A percentile compares a stretch with the other conserved stretches of the same genome.
phyloP scores from a whole-genome alignment of 2,888 invertebrate genomes.

The Labia minor region DNA sequence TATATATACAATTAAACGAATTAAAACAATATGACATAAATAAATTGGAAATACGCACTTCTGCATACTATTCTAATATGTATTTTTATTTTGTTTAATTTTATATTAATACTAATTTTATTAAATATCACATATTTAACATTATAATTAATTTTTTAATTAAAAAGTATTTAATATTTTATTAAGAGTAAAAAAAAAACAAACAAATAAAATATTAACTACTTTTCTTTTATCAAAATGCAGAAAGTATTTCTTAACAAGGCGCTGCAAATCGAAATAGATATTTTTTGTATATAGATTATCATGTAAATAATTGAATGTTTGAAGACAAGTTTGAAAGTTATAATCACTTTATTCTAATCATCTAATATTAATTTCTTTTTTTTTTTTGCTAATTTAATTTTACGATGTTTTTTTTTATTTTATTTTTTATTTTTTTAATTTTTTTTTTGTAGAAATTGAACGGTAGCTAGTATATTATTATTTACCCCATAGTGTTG shows the following conservation, averaged over 20 bases:
- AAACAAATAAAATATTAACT: background rate
- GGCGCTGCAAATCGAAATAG: constrained; percentile 1
- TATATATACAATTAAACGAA: background rate
- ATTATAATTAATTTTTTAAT: too few species aligned
- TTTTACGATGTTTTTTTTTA: background rate
- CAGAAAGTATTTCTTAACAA: background rate
- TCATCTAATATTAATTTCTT: background rate
- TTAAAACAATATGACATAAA: background rate
- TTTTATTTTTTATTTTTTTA: background rate
- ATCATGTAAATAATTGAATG: background rate
- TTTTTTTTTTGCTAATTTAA: constrained; percentile 2
- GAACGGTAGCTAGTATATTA: background rate
- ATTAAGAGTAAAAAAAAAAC: background rate
- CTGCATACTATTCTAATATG: background rate
- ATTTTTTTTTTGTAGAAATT: background rate
- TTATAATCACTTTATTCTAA: background rate
- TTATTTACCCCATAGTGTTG: background rate
- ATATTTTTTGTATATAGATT: constrained; percentile 13
- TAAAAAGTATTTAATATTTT: background rate
- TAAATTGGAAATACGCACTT: background rate
- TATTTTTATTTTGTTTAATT: background rate
- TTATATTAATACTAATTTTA: background rate
- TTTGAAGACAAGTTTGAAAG: background rate
- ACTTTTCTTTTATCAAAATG: background rate
- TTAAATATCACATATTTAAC: too few species aligned